These are phyloP conservation scores for Drosophila insularis DNA, from an alignment of 1,140 invertebrate genomes.

Conservation along the genomic window DNA sequence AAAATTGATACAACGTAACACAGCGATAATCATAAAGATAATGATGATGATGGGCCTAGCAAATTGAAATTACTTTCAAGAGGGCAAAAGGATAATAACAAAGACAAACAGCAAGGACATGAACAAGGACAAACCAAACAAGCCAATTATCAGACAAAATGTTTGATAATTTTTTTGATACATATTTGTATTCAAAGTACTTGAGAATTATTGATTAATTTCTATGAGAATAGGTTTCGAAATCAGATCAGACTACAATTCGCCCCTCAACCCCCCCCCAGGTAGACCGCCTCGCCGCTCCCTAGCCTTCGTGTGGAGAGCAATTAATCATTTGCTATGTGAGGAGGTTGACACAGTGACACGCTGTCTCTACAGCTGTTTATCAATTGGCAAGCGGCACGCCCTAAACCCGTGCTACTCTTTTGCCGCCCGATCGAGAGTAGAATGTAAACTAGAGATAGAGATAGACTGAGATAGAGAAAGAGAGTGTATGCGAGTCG, in stretches of 20 bases:
- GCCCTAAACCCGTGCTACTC: constrained; percentile 15
- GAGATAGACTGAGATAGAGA: background rate
- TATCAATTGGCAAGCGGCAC: constrained; percentile 17
- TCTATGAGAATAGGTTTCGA: background rate
- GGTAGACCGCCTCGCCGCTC: no score
- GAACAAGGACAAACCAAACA: background rate
- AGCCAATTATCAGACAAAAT: background rate
- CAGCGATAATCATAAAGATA: background rate
- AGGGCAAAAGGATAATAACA: background rate
- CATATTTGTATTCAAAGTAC: background rate
- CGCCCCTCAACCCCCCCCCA: background rate
- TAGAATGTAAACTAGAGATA: constrained; percentile 2
- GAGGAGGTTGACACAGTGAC: background rate
- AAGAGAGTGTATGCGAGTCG: background rate
- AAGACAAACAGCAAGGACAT: background rate
- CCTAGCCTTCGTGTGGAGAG: background rate
- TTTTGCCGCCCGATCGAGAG: constrained; percentile 3
- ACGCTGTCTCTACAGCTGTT: constrained; percentile 17
- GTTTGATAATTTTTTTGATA: background rate
- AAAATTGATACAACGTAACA: background rate
- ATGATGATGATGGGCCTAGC: background rate
- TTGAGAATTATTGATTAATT: constrained; percentile 2
- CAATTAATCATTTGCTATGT: constrained; percentile 11
- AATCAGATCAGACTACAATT: constrained; percentile 5
- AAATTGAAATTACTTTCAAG: background rate